These are phyloP conservation scores for Pseudomyrmex gracilis DNA, from an alignment of 1,140 invertebrate genomes.

Conservation along the genomic window DNA sequence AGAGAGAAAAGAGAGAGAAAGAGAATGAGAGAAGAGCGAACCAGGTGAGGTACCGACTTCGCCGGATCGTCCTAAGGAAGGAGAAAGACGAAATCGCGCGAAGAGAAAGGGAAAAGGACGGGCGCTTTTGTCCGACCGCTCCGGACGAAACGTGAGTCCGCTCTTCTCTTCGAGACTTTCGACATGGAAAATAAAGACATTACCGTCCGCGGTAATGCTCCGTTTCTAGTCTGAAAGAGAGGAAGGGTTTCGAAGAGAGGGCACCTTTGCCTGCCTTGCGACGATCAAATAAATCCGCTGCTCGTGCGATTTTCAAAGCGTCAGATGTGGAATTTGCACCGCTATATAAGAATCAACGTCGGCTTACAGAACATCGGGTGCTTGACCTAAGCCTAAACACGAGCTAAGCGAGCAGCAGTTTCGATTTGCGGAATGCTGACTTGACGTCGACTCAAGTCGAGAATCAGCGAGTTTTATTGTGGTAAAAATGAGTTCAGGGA, in stretches of 20 bases:
- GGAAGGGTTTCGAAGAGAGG: not conserved
- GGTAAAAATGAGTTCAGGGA: not conserved
- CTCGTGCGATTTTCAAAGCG: constrained; percentile 30
- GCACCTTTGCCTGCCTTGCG: not conserved
- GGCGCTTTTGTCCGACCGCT: constrained; percentile 69
- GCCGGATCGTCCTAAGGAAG: constrained; percentile 65
- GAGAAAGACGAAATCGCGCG: constrained; percentile 51
- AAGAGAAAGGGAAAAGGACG: constrained; percentile 38
- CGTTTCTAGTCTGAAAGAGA: constrained; percentile 37
- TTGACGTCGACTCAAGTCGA: constrained; percentile 18
- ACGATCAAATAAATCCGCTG: constrained; percentile 41
- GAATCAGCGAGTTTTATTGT: not conserved
- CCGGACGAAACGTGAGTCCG: constrained; percentile 64
- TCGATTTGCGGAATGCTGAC: constrained; percentile 61
- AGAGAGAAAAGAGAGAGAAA: too few species aligned
- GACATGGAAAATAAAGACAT: constrained; percentile 54
- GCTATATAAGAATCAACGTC: constrained; percentile 45
- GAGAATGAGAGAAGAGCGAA: constrained; percentile 27
- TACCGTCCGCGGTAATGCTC: constrained; percentile 46
- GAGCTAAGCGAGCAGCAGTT: constrained; percentile 25
- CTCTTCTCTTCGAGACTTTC: constrained; percentile 63
- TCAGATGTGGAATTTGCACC: constrained; percentile 49
- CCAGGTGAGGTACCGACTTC: constrained; percentile 70
- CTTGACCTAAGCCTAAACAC: constrained; percentile 63
- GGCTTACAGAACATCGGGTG: constrained; percentile 53